Base-by-base conservation (phyloP, 2,113 vertebrate genomes). In the Pteropus alecto region DNA sequence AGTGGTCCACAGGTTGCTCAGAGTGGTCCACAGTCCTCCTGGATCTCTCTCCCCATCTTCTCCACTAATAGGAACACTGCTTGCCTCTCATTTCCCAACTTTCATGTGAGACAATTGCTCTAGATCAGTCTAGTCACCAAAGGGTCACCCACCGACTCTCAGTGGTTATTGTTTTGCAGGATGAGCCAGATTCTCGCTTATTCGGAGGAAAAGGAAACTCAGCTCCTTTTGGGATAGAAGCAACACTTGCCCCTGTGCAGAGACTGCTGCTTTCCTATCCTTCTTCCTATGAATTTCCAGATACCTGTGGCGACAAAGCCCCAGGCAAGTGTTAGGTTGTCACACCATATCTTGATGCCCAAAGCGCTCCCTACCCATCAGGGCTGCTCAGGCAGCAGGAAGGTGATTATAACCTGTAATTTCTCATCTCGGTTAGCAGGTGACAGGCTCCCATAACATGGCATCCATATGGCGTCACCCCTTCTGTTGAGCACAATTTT, bases 401-500 rank as follows among this genome's bases (percentile, higher is more conserved):
- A 94, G 67, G 84, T 18, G 51, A 96, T 65, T 93, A 54, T 61
- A 97, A 95, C 94, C 97, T 95, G 76, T 94, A 24, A 85, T 97
- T 98, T 97, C 95, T 97, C 98, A 41, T 5, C 95, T 83, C 71
- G 0, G 88, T 97, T 95, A 97, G 97, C 67, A 98, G 98, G 87
- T 5, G 71, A 97, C 92, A 96, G 98, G 94, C 95, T 97, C 97
- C 90, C 71, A 61, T 96, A 97, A 93, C 97, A 76, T 85, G 83
- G 81, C 15, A 71, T 76, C 94, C 98, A 98, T 97, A 98, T 98
- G 98, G 98, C 96, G 92, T 91, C 98, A 98, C 98, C 85, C 83
- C 96, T 98, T 98, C 96, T 97, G 96, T 96, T 38, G 95, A 98
- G 97, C 93, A 94, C 98, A 98, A 98, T 99, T 99, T 98, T 98